A percentile compares a stretch with the other conserved stretches of the same genome.
Conservation (phyloP, 2,888 invertebrate species). For the Philonicus albiceps region DNA sequence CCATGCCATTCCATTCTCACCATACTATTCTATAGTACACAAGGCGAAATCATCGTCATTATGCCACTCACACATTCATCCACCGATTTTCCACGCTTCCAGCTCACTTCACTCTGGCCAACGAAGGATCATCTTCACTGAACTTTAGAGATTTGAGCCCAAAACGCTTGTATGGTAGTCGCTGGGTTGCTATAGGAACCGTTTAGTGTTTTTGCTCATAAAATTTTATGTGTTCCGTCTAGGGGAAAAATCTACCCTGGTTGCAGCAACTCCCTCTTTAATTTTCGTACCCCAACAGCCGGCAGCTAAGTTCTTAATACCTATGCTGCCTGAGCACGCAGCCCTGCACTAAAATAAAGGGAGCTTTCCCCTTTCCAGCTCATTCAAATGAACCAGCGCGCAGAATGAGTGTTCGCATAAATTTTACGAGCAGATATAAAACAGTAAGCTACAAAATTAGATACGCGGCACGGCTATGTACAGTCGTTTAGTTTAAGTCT, state of each 20-base stretch:
- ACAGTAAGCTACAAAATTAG: slow-evolving; percentile 41
- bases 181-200: slow-evolving; percentile 53
- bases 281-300: neutral
- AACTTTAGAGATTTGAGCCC: neutral
- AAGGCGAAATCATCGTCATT: slow-evolving; percentile 1
- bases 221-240: slow-evolving; percentile 61
- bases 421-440: slow-evolving; percentile 44
- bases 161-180: slow-evolving; percentile 9
- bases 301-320: neutral
- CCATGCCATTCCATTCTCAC: neutral
- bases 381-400: neutral
- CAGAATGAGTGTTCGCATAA: slow-evolving; percentile 34
- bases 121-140: neutral
- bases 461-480: neutral
- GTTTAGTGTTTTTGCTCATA: slow-evolving; percentile 59
- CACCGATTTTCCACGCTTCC: slow-evolving; percentile 33
- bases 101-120: slow-evolving; percentile 4
- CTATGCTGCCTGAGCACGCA: neutral
- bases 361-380: slow-evolving; percentile 13
- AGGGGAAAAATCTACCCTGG: slow-evolving; percentile 46
- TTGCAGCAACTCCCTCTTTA: slow-evolving; percentile 35
- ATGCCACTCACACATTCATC: slow-evolving; percentile 16
- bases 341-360: neutral
- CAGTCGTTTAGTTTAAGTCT: neutral
- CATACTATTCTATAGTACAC: neutral